Percentiles rank a stretch among this genome's conserved stretches.
These are phyloP conservation scores for Cylindroiulus punctatus DNA, from an alignment of 2,888 invertebrate genomes.

Conservation along the genomic window DNA sequence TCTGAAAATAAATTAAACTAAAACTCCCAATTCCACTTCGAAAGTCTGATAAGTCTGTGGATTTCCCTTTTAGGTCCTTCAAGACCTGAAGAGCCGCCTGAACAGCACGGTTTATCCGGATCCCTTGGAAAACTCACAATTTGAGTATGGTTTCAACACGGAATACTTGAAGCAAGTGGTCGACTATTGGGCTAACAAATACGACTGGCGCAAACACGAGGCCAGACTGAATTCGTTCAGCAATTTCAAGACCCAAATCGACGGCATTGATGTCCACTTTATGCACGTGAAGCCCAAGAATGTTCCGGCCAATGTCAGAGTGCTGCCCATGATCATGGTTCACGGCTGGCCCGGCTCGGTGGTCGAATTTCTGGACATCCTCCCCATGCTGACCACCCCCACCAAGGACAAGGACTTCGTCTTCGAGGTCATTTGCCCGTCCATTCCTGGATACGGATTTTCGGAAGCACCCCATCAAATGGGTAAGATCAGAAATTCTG, in stretches of 20 bases:
- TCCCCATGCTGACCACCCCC: constrained; percentile 72
- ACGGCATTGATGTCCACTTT: constrained; percentile 81
- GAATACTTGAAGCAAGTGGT: constrained; percentile 75
- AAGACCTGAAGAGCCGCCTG: constrained; percentile 68
- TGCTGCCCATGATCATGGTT: constrained; percentile 76
- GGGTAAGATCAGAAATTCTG: constrained; percentile 65
- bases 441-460: constrained; percentile 71
- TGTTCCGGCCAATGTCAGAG: constrained; percentile 62
- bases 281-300: constrained; percentile 74
- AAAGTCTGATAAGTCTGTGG: too few relatives aligned
- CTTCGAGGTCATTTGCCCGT: constrained; percentile 67
- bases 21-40: background rate
- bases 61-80: constrained; percentile 67
- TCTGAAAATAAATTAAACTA: background rate
- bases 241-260: constrained; percentile 80
- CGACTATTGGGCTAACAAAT: constrained; percentile 80
- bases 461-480: constrained; percentile 71
- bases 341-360: constrained; percentile 91
- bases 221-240: constrained; percentile 77
- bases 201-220: constrained; percentile 78
- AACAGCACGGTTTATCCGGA: constrained; percentile 62
- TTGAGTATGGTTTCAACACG: constrained; percentile 84
- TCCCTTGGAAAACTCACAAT: constrained; percentile 69
- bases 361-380: constrained; percentile 79
- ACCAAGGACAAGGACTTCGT: constrained; percentile 60